A percentile compares a stretch with the other conserved stretches of the same genome.
Conservation (phyloP, 2,888 invertebrate genomes). For the Micoletzkya japonica region DNA sequence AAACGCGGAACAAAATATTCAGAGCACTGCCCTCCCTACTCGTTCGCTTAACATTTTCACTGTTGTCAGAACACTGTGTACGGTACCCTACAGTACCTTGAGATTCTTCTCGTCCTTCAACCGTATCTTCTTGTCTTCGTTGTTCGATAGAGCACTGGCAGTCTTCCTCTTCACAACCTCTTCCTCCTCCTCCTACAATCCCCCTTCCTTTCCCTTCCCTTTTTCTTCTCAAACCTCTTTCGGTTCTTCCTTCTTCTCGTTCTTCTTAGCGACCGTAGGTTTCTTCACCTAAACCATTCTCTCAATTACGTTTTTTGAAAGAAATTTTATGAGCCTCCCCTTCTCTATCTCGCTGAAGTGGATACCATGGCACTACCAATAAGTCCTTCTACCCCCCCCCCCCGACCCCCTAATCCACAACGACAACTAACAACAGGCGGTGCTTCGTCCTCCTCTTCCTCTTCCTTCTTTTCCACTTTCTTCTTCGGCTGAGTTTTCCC, state of each 20-base stretch:
- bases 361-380: neutral
- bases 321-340: no score
- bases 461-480: conserved; percentile 30
- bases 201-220: neutral
- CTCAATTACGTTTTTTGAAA: no score
- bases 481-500: conserved; percentile 29
- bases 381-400: neutral
- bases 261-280: conserved; percentile 16
- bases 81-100: conserved; percentile 74
- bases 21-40: no score
- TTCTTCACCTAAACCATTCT: conserved; percentile 20
- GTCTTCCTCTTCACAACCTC: conserved; percentile 20
- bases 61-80: no score
- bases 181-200: conserved; percentile 3
- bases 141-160: conserved; percentile 33
- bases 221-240: conserved; percentile 1
- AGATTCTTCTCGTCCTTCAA: conserved; percentile 90
- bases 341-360: conserved; percentile 4
- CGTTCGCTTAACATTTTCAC: no score
- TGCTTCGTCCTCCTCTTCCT: conserved; percentile 13
- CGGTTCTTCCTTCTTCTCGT: conserved; percentile 30
- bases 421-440: conserved; percentile 6
- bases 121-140: conserved; percentile 82
- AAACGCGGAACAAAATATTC: no score
- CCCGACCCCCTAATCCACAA: neutral